phyloP scores from a whole-genome alignment of 2,797 vertebrate species.

The Xiphorhynchus erythropygius region DNA sequence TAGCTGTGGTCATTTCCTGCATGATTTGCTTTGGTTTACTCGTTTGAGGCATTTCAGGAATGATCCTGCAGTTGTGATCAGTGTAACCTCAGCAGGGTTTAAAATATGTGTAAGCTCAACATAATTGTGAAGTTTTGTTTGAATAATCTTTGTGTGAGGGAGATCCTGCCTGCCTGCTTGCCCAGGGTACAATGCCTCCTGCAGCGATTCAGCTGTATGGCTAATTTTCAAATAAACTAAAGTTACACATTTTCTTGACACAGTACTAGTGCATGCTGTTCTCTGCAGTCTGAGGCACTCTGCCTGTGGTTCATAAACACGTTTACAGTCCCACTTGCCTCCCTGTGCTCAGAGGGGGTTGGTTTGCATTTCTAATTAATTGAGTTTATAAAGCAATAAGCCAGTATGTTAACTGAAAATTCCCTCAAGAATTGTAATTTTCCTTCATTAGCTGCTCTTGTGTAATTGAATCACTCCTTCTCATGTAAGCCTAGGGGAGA shows the following conservation, averaged over 20 bases:
- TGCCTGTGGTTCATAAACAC: constrained; percentile 43
- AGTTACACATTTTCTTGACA: constrained; percentile 29
- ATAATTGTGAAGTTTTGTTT: constrained; percentile 52
- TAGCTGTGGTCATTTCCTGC: constrained; percentile 6
- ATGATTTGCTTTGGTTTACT: constrained; percentile 31
- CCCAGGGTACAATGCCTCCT: constrained; percentile 4
- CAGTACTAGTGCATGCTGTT: not conserved
- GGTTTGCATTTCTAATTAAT: constrained; percentile 52
- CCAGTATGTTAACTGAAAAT: constrained; percentile 12
- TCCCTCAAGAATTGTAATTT: constrained; percentile 6
- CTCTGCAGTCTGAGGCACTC: not conserved
- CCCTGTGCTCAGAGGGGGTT: not conserved
- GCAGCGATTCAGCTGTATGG: constrained; percentile 55
- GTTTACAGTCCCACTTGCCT: constrained; percentile 4
- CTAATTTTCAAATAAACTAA: constrained; percentile 64
- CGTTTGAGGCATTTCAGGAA: constrained; percentile 59
- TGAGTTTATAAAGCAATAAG: constrained; percentile 32
- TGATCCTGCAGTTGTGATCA: constrained; percentile 50
- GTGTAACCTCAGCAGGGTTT: constrained; percentile 58
- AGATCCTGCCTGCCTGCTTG: not conserved
- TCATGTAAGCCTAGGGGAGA: not conserved
- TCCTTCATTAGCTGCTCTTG: not conserved
- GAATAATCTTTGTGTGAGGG: constrained; percentile 40
- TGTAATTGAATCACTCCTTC: not conserved
- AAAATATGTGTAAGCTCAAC: constrained; percentile 63